Conservation (phyloP, 2,888 invertebrate genomes). For the Dicyrtomina minuta region DNA sequence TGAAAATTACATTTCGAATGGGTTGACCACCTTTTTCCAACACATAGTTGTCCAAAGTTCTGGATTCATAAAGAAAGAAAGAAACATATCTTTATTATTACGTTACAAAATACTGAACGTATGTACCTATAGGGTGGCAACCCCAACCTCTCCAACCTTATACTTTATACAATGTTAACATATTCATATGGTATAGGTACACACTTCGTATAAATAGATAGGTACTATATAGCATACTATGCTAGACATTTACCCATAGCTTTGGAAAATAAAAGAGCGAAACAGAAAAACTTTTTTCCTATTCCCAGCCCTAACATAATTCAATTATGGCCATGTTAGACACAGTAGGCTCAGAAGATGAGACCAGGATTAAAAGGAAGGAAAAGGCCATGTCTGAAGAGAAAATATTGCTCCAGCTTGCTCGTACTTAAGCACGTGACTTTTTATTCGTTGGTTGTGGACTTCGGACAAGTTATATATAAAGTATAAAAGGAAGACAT, state of each 20-base stretch:
- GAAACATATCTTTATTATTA: not conserved
- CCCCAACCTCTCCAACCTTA: no score
- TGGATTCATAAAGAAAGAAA: constrained; percentile 42
- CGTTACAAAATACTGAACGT: not conserved
- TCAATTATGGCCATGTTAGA: not conserved
- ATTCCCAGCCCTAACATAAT: not conserved
- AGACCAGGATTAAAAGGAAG: not conserved
- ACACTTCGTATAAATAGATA: no score
- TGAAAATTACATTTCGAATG: constrained; percentile 73
- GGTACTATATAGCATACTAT: no score
- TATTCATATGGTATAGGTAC: not conserved
- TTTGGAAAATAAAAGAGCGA: no score
- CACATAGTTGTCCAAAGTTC: constrained; percentile 68
- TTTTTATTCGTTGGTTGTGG: no score
- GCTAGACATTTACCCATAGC: no score
- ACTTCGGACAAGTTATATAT: no score
- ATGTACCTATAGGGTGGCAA: not conserved
- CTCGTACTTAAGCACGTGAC: no score
- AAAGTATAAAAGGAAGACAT: no score
- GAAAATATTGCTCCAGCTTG: no score
- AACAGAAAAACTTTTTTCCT: not conserved
- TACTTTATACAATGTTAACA: not conserved
- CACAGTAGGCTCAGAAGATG: not conserved
- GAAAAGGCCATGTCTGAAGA: no score
- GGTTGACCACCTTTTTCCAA: constrained; percentile 72